phyloP scores from a whole-genome alignment of 2,888 invertebrate genomes.

The Agyllia agylla region DNA sequence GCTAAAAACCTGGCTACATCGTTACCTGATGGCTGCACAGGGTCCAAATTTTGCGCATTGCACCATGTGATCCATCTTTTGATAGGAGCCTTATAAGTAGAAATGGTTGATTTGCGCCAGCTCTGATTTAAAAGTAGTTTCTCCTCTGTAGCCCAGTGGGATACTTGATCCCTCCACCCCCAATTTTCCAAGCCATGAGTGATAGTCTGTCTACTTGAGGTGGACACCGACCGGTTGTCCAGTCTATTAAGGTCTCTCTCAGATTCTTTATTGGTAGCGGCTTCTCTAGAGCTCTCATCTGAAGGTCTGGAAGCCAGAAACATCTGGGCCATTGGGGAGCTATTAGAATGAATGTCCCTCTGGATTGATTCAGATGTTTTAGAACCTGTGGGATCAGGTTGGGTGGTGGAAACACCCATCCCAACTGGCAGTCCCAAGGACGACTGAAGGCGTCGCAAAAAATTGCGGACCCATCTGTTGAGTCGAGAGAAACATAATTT shows the following conservation, averaged over 20 bases:
- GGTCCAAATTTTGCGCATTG: not conserved
- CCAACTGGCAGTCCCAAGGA: constrained; percentile 69
- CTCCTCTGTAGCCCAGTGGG: not conserved
- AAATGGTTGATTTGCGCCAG: not conserved
- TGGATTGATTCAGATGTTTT: constrained; percentile 40
- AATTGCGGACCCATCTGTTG: constrained; percentile 7
- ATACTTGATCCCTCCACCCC: not conserved
- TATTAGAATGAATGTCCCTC: not conserved
- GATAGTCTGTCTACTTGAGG: not conserved
- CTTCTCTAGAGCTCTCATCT: not conserved
- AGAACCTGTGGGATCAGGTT: constrained; percentile 75
- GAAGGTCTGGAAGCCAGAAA: not conserved
- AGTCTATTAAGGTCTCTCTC: not conserved
- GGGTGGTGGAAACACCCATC: constrained; percentile 80
- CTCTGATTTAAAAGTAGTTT: not conserved
- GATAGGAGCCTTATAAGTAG: not conserved
- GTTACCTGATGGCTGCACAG: not conserved
- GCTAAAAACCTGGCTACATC: not conserved
- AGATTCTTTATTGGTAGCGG: not conserved
- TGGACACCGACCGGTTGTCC: not conserved
- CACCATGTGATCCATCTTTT: not conserved
- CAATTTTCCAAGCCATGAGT: not conserved
- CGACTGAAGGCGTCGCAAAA: constrained; percentile 77
- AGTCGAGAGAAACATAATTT: constrained; percentile 11
- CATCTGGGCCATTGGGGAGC: not conserved